Base-by-base conservation (phyloP, 2,113 vertebrate genomes). In the Amphiprion ocellaris region DNA sequence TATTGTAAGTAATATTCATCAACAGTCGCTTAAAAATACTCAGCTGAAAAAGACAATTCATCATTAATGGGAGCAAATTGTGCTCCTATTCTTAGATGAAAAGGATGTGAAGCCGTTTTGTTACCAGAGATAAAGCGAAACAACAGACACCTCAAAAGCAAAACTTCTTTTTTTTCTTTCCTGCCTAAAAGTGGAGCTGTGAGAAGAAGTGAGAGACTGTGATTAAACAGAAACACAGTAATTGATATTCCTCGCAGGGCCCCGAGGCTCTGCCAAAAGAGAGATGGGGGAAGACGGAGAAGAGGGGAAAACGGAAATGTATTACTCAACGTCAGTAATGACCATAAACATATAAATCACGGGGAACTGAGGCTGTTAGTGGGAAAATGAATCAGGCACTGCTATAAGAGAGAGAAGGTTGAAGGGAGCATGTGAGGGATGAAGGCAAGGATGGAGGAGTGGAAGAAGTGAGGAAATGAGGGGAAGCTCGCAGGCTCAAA, bases 311-410 rank as follows among this genome's bases (percentile, higher is more conserved):
- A 77, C 65, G 77, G 71, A 92, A 93, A 93, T 82, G 87, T 93
- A 95, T 95, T 93, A 93, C 90, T 94, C 94, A 92, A 92, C 68
- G 90, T 94, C 94, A 91, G 91, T 89, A 93, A 93, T 92, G 93
- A 90, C 90, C 88, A 93, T 94, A 94, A 94, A 95, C 94, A 95
- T 94, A 95, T 95, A 94, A 94, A 94, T 95, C 94, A 95, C 85
- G 39, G 58, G 77, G 73, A 87, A 87, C 79, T 77, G 70, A 81
- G 81, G 82, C 88, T n/a, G 83, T 75, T 90, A 64, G 79, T 49
- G 81, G 69, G 87, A 85, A 90, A 94, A 93, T 90, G 90, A 94
- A 88, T 87, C 84, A 82, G 89, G 81, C 64, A 58, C 73, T 8
- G 77, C 74, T 83, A 44, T 58, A 26, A 26, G 26, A 26, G 63